Percentiles rank a stretch among this genome's conserved stretches.
These are phyloP conservation scores for Meles meles DNA, from an alignment of 2,113 vertebrate genomes.

Conservation along the genomic window DNA sequence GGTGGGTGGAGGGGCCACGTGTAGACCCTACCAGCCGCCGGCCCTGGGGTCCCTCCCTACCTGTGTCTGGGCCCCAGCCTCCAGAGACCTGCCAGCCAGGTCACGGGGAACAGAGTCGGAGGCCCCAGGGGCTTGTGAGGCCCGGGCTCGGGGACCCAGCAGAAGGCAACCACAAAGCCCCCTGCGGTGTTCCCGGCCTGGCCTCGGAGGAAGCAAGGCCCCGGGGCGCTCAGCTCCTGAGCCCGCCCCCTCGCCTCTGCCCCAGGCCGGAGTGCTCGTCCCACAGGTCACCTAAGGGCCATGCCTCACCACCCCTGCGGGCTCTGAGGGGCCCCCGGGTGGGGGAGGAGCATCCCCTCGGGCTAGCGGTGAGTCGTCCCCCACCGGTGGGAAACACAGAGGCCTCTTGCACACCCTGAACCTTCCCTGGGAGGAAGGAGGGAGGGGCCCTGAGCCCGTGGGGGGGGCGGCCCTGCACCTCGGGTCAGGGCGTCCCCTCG, in stretches of 20 bases:
- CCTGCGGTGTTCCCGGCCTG: neutral
- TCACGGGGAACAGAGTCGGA: neutral
- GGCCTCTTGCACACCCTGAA: accelerated
- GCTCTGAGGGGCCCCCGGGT: neutral
- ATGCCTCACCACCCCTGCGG: accelerated
- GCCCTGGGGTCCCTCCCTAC: neutral
- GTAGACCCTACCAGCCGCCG: neutral
- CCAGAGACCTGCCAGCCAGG: neutral
- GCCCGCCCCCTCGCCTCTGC: neutral
- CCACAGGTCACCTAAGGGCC: neutral
- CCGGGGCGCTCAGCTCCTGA: neutral
- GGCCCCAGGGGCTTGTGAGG: neutral
- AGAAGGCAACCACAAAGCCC: too few relatives aligned
- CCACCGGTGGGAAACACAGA: neutral
- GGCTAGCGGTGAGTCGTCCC: too few relatives aligned
- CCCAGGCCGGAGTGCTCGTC: neutral
- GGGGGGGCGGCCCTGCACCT: neutral
- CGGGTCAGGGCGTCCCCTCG: neutral
- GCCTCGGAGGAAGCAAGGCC: neutral
- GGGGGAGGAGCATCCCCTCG: accelerated
- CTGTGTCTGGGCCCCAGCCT: neutral
- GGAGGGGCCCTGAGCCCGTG: accelerated
- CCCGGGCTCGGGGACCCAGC: neutral
- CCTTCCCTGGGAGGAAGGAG: neutral
- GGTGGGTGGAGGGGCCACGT: accelerated